Evolutionary conservation across 2,888 invertebrate species (phyloP).

Genomic region (Acholoe squamosa): DNA sequence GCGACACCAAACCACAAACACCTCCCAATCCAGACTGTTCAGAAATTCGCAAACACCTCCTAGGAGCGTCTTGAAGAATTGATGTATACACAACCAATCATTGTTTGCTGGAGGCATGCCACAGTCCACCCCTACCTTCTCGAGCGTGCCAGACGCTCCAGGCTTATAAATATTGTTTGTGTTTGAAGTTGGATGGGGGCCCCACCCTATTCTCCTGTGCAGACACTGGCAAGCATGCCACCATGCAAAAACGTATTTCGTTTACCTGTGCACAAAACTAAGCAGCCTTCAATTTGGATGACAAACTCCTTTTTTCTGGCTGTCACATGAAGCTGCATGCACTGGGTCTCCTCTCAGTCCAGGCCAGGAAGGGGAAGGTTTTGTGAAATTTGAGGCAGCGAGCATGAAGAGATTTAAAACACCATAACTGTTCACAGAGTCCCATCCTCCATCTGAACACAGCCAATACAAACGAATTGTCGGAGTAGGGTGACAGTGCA

Average conservation of each 20-base stretch:
- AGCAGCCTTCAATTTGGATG: neutral
- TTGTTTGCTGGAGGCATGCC: neutral
- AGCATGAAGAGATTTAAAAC: constrained; percentile 10
- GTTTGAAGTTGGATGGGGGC: too few relatives aligned
- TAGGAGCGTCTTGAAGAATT: neutral
- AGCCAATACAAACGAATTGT: too few relatives aligned
- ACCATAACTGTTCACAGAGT: neutral
- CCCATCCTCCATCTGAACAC: too few relatives aligned
- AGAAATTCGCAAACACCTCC: neutral
- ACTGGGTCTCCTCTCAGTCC: neutral
- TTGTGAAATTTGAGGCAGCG: neutral
- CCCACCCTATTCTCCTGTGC: neutral
- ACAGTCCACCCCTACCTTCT: too few relatives aligned
- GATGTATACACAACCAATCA: constrained; percentile 1
- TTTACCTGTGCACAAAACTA: neutral
- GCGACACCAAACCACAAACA: neutral
- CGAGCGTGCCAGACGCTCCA: too few relatives aligned
- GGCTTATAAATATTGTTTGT: too few relatives aligned
- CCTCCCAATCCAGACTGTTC: neutral
- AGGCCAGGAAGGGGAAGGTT: neutral
- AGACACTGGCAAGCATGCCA: neutral
- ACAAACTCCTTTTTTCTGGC: neutral
- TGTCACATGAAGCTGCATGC: constrained; percentile 20
- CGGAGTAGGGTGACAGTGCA: too few relatives aligned
- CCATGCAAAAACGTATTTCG: neutral